phyloP scores from a whole-genome alignment of 2,888 invertebrate species.

The Pilophorus perplexus region DNA sequence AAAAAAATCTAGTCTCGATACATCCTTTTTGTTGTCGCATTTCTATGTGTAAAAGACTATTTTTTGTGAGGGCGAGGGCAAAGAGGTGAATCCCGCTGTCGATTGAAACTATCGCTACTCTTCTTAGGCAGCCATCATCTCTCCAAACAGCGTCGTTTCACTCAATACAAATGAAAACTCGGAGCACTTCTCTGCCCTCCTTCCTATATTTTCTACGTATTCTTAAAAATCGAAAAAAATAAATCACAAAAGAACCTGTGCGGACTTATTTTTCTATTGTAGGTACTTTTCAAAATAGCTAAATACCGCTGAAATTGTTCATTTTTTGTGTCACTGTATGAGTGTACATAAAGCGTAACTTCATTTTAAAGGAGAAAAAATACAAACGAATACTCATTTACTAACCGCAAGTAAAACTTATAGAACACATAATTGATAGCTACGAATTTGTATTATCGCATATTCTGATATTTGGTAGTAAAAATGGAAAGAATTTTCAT shows the following conservation, averaged over 20 bases:
- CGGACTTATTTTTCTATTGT: constrained; percentile 19
- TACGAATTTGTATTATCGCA: constrained; percentile 26
- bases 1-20: too few relatives aligned
- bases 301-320: too few relatives aligned
- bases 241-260: constrained; percentile 1
- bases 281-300: not conserved
- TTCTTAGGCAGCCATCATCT: too few relatives aligned
- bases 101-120: too few relatives aligned
- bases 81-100: too few relatives aligned
- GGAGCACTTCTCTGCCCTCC: not conserved
- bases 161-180: too few relatives aligned
- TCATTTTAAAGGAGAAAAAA: not conserved
- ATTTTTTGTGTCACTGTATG: constrained; percentile 21
- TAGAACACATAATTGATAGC: constrained; percentile 3
- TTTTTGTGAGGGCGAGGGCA: too few relatives aligned
- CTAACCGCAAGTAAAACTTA: constrained; percentile 11
- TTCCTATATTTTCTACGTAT: not conserved
- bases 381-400: constrained; percentile 13
- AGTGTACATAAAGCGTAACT: not conserved
- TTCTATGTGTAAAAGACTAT: too few relatives aligned
- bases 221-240: not conserved
- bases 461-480: constrained; percentile 3
- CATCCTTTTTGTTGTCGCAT: too few relatives aligned
- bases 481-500: not conserved
- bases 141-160: too few relatives aligned